Evolutionary conservation across 2,888 invertebrate genomes (phyloP), one percentile per base, ranked within the genome.

Genomic region (Epirrhoe tristata): DNA sequence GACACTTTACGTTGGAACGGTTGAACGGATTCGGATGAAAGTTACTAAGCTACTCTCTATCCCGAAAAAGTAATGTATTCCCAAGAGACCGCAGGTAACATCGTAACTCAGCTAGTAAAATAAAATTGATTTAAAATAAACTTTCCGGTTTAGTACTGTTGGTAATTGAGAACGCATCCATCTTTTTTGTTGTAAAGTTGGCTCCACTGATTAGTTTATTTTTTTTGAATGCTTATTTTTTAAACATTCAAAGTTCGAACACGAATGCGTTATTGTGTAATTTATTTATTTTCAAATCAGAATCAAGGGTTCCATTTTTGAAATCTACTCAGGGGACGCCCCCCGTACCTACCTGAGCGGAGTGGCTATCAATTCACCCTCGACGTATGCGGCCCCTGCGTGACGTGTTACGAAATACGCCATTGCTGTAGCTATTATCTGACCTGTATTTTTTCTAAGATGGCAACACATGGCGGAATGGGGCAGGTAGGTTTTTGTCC

Each of bases 311-410:
- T 77, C 79, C 80, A 81, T 81, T 78, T 81, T 82, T 77, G 78
- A 83, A 85, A 79, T 74, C 69, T 70, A 65, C 77, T 79, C 72
- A 77, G 76, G 79, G 82, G 78, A 78, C 74, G 75, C 75, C 77
- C 84, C 87, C 84, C 83, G 78, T 89, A 91, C 90, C 90, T 89
- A 91, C 90, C 90, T 91, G 89, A 77, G 81, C 76, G 77, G 78
- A 81, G 83, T 81, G 83, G 86, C 88, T 82, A 91, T 91, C 85
- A 85, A 87, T 90, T 67, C 60, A 60, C 85, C 84, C 86, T 81
- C 85, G 75, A 81, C 82, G 77, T 78, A 80, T 82, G 80, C 77
- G 82, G 80, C 76, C 82, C 75, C 77, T 73, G 74, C 75, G 79
- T 84, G 84, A 87, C 86, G 84, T 81, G 80, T 75, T 75, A 73